phyloP scores from a whole-genome alignment of 2,888 invertebrate species.

The Magallana nippona region DNA sequence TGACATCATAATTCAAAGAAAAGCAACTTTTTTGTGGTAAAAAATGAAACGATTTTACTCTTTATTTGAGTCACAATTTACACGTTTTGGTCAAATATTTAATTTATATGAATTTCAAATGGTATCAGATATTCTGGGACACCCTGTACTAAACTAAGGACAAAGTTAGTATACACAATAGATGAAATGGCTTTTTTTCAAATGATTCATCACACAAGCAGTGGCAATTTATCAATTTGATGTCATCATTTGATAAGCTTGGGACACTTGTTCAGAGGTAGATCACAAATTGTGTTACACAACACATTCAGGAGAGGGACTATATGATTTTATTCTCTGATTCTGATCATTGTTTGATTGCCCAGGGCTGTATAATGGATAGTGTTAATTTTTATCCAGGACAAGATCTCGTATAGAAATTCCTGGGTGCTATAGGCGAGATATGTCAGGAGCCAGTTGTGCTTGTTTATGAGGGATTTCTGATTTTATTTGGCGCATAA shows the following conservation, averaged over 20 bases:
- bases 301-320: not conserved
- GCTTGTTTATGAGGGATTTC: not conserved
- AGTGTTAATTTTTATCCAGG: not conserved
- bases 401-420: not conserved
- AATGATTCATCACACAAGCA: slow-evolving; percentile 1
- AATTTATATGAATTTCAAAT: too few species aligned
- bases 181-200: not conserved
- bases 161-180: not conserved
- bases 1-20: too few species aligned
- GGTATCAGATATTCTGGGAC: too few species aligned
- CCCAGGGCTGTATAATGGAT: not conserved
- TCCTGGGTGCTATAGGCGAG: not conserved
- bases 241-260: slow-evolving; percentile 29
- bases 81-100: too few species aligned
- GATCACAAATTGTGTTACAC: slow-evolving; percentile 21
- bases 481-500: not conserved
- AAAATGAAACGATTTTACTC: too few species aligned
- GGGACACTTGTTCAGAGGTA: slow-evolving; percentile 8
- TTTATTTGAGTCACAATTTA: too few species aligned
- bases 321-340: slow-evolving; percentile 17
- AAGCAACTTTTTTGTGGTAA: too few species aligned
- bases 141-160: not conserved
- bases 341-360: not conserved
- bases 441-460: not conserved
- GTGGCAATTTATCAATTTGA: slow-evolving; percentile 21